These are phyloP conservation scores for Phenganax stokvisi DNA, from an alignment of 92 coral and sea anemone genomes.

Conservation along the genomic window DNA sequence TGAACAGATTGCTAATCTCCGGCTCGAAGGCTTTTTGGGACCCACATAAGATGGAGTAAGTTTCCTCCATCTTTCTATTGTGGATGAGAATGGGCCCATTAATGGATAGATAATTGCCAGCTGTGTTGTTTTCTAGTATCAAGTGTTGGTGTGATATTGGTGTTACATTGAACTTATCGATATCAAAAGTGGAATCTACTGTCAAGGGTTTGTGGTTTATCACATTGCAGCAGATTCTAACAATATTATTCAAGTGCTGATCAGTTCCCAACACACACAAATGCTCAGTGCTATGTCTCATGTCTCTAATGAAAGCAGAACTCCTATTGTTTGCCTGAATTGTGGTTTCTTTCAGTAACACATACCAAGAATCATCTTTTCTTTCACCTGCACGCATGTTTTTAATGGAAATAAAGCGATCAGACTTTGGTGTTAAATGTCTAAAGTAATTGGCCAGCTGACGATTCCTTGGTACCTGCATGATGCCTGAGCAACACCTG, in stretches of 20 bases:
- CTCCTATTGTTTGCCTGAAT: conserved; percentile 7
- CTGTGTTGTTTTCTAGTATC: conserved; percentile 39
- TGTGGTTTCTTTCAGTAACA: neutral
- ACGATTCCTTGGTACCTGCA: conserved; percentile 56
- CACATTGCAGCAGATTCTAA: conserved; percentile 47
- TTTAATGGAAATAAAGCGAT: neutral
- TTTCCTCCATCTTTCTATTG: conserved; percentile 46
- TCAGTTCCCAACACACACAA: conserved; percentile 36
- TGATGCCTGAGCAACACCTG: conserved; percentile 48
- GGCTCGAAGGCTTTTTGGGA: conserved; percentile 51
- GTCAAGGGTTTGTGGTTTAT: conserved; percentile 48
- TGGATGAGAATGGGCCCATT: conserved; percentile 55
- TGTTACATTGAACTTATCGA: too few species aligned
- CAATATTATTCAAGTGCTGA: conserved; percentile 24
- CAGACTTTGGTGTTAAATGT: neutral
- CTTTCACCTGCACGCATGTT: neutral
- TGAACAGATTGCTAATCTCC: conserved; percentile 39
- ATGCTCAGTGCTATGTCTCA: conserved; percentile 55
- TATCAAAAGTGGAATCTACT: conserved; percentile 38
- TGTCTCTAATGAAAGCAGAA: conserved; percentile 50
- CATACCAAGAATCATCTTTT: neutral
- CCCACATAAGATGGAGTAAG: conserved; percentile 50
- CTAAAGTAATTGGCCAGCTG: conserved; percentile 46
- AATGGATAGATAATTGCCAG: conserved; percentile 44
- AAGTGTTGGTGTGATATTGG: conserved; percentile 46